Base-by-base conservation (phyloP, 23 tunicate genomes). In the Styela plicata region DNA sequence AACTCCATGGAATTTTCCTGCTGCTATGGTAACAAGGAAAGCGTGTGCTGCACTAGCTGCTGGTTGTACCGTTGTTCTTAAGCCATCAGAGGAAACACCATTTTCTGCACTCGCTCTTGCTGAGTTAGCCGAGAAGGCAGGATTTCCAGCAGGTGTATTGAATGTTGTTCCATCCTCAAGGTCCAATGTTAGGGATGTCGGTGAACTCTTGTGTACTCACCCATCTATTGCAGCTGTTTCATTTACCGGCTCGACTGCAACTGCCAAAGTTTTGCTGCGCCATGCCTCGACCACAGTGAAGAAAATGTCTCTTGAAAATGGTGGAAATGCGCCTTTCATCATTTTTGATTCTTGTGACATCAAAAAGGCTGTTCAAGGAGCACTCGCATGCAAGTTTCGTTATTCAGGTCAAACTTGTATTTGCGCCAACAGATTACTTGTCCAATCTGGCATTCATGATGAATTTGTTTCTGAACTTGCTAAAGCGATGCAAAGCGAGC, bases 71-170 rank as follows among this genome's bases (percentile, higher is more conserved):
- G 80, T 83, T 23, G 69, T 83, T 23, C 35, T 83, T 5, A 83
- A 83, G 70, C 87, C 87, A 27, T 76, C 83, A 13, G 87, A 83
- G 79, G 83, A 74, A 24, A 57, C 87, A n/a, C 83, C 83, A 20
- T 29, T 83, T 18, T 35, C 71, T 24, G 87, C 71, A 26, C 63
- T 76, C 2, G 71, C 71, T 13, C 32, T 83, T 19, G 87, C 82
- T 3, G 5, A 83, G 34, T 37, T 83, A 20, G 83, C 80, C 17
- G 52, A 35, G 23, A 30, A 83, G 3, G 83, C 83, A 17, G 87
- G 83, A 2, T 3, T 83, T 26, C 87, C 87, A 2, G 23, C 36
- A 2, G 87, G 83, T 2, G 83, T 79, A 7, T 63, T 79, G 16
- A 79, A 79, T 28, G 24, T 79, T 26, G 32, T 79, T 3, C 77